Conservation (phyloP, 2,113 vertebrate species). For the Zosterops hypoxanthus region DNA sequence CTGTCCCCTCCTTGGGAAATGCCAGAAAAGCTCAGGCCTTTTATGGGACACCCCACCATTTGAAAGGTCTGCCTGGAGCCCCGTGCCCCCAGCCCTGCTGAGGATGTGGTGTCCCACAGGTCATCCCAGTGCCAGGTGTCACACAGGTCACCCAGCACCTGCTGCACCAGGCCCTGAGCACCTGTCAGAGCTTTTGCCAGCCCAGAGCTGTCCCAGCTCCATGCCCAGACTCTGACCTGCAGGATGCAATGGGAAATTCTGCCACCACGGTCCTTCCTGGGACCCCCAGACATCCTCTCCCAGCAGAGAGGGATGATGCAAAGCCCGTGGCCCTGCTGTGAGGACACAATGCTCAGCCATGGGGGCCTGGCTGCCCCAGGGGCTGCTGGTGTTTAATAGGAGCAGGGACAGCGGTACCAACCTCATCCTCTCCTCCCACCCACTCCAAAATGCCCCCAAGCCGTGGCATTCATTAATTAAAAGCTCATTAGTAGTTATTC, state of each 20-base stretch:
- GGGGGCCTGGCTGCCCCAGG: neutral
- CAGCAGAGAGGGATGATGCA: rapidly evolving
- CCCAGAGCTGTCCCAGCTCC: neutral
- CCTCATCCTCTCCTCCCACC: neutral
- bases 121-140: too few species aligned
- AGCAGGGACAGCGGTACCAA: neutral
- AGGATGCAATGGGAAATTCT: neutral
- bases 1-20: neutral
- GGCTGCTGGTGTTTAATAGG: rapidly evolving
- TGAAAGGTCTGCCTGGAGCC: neutral
- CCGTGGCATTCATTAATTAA: slow-evolving; percentile 54
- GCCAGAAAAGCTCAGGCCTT: neutral
- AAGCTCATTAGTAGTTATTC: slow-evolving; percentile 61
- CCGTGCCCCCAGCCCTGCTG: rapidly evolving
- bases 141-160: too few species aligned
- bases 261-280: rapidly evolving
- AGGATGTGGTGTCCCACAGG: rapidly evolving
- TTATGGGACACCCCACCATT: neutral
- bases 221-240: neutral
- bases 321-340: rapidly evolving
- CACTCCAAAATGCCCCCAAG: neutral
- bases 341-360: rapidly evolving
- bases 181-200: neutral
- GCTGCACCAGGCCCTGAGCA: too few species aligned
- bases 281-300: neutral